These are phyloP conservation scores for Drosophila robusta DNA, from an alignment of 2,888 invertebrate genomes.

Conservation along the genomic window DNA sequence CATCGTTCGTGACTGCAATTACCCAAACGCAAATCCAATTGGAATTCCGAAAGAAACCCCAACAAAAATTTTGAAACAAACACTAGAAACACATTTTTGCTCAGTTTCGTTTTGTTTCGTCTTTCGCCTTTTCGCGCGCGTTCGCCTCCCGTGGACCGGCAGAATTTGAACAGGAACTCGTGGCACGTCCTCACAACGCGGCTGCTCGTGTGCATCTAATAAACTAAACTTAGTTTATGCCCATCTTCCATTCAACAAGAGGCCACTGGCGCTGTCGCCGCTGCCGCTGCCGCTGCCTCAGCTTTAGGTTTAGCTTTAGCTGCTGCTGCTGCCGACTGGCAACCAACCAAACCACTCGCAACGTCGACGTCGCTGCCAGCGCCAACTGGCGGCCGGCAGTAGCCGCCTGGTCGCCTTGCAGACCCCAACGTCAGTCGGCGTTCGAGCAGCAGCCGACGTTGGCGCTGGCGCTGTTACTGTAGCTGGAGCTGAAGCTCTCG, in stretches of 20 bases:
- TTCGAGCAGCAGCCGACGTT: constrained; percentile 29
- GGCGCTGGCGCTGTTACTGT: constrained; percentile 5
- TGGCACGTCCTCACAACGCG: constrained; percentile 85
- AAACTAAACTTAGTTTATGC: constrained; percentile 84
- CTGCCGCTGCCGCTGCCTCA: constrained; percentile 18
- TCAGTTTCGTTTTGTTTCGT: neutral
- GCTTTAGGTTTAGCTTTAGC: constrained; percentile 13
- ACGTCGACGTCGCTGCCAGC: constrained; percentile 41
- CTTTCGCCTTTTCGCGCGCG: constrained; percentile 31
- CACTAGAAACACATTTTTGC: constrained; percentile 9
- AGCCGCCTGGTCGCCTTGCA: constrained; percentile 34
- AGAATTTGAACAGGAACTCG: constrained; percentile 37
- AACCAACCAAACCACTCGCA: constrained; percentile 65
- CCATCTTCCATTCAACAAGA: constrained; percentile 72
- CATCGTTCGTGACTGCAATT: constrained; percentile 3
- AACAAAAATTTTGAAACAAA: neutral
- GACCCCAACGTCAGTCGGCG: constrained; percentile 37
- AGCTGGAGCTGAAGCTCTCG: constrained; percentile 8
- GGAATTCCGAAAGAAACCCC: neutral
- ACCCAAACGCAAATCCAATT: constrained; percentile 14
- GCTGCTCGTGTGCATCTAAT: constrained; percentile 85
- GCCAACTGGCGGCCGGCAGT: constrained; percentile 35
- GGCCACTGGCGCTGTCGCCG: constrained; percentile 43
- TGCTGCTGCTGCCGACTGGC: constrained; percentile 22
- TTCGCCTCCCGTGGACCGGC: constrained; percentile 18